Evolutionary conservation across 2,888 invertebrate genomes (phyloP), one percentile per base, ranked within the genome.

Genomic region (Drosophila meridionalis): DNA sequence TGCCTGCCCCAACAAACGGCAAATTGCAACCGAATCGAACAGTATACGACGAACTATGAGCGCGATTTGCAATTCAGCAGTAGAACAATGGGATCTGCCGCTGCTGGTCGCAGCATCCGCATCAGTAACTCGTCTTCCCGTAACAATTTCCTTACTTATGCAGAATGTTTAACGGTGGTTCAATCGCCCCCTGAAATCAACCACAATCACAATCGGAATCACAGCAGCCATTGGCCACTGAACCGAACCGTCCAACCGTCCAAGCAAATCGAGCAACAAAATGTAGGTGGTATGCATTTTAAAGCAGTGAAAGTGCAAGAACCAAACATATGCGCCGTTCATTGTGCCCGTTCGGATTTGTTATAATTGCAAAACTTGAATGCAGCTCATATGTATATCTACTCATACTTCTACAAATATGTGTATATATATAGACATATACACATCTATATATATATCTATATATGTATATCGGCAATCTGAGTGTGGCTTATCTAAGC

Each of bases 1-100:
- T 79, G 85, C 88, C 85, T 86, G 85, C 85, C 85, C 85, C 85
- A 86, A 86, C 85, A 86, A 85, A 86, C 86, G 86, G 80, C 88
- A 85, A 86, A 88, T 83, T 85, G 88, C 84, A 85, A 82, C 83
- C 69, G 65, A 76, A 66, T 36, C 45, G 73, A 47, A 20, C 20
- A 20, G 20, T 20, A 20, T 20, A 20, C 20, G 20, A 20, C 20
- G 20, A 20, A 87, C 85, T 85, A 87, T 85, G 79, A 77, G 77
- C 69, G 62, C 73, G 80, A 86, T 86, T 86, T 86, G 85, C 85
- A 86, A 86, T 86, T 86, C 85, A 88, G 82, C 81, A 77, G 85
- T 83, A 86, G 85, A 86, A 88, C 85, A 85, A 86, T 88, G 87
- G 87, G 84, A 72, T 69, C 43, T 64, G 62, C 61, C 66, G 59